Base-by-base conservation (phyloP, 2,797 vertebrate species). In the Alcedo atthis region DNA sequence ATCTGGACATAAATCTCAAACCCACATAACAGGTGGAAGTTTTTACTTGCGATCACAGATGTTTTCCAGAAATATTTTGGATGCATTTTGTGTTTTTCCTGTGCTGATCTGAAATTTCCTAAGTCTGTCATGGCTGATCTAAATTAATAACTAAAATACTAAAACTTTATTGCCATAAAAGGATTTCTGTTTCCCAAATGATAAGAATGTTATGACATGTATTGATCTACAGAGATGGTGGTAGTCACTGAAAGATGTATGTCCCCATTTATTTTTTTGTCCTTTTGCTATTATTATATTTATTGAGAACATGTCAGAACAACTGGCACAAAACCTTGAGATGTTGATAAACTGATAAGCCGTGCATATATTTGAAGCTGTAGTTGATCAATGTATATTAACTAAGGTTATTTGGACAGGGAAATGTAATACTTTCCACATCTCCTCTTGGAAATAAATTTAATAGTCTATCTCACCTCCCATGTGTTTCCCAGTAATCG, bases 321-420 rank as follows among this genome's bases (percentile, higher is more conserved):
- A 84, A 46, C 87, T 79, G 81, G 28, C 87, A 64, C 18, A 43
- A 92, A 96, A 89, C n/a, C 80, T 37, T 80, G 84, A 64, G 61
- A 9, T 74, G 75, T 40, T 87, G 96, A 97, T 96, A 95, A 96
- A 93, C 84, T 37, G 70, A 93, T 69, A 90, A 95, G 89, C 90
- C 5, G 2, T 35, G 71, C 94, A 69, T 88, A 45, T 53, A 30
- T 81, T 73, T 92, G 28, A 90, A 43, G 79, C 30, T 26, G 20
- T 69, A 70, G 90, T 15, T 91, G 95, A 97, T 97, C 87, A 66
- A 81, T 75, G 66, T 85, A 33, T 90, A 89, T 96, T 96, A 97
- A 93, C 92, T 49, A 54, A 93, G 90, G 88, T 90, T 88, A 90
- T 93, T 95, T 94, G 88, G 77, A 93, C 86, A 58, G 88, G 92